Base-by-base conservation (phyloP, 92 coral and sea anemone species). In the Epizoanthus scotinus region DNA sequence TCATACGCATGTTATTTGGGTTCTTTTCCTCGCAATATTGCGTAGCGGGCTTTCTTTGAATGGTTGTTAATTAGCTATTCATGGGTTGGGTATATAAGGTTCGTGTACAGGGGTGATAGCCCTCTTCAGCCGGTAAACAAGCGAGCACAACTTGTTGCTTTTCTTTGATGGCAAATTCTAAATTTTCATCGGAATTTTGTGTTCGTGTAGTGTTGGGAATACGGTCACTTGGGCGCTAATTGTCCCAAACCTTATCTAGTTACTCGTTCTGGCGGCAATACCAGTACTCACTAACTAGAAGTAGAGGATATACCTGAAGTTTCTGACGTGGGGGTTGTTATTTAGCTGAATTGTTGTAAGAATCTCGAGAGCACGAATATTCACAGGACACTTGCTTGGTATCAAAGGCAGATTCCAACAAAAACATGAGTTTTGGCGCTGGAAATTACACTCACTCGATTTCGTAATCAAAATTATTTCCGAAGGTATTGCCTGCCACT, bases 341-440 rank as follows among this genome's bases (percentile, higher is more conserved):
- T n/a, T n/a, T n/a, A n/a, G n/a, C n/a, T n/a, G 5, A 19, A 15
- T 26, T 26, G n/a, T 58, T 58, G 63, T 19, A 1, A 19, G 5
- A 1, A 7, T 5, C 63, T 58, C 63, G 24, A 7, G 63, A 15
- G 19, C 63, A 58, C n/a, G 63, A 58, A 58, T 58, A 58, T 58
- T 58, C 63, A 15, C 26, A 58, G 24, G n/a, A 15, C 63, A 58
- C 5, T 7, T 7, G 26, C 63, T 58, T 58, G 63, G 63, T 7
- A 7, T 58, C 24, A 58, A 58, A 58, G 63, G 63, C 20, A 58
- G 63, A 19, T 58, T 58, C 3, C 19, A 58, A 58, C 63, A 15
- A 15, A 58, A 58, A 19, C 63, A 15, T 58, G 63, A 58, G 20
- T 58, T 58, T 58, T 19, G 63, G 63, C 63, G 63, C n/a, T 58